Conservation (phyloP, 2,888 invertebrate species). For the Chrysolina haemoptera region DNA sequence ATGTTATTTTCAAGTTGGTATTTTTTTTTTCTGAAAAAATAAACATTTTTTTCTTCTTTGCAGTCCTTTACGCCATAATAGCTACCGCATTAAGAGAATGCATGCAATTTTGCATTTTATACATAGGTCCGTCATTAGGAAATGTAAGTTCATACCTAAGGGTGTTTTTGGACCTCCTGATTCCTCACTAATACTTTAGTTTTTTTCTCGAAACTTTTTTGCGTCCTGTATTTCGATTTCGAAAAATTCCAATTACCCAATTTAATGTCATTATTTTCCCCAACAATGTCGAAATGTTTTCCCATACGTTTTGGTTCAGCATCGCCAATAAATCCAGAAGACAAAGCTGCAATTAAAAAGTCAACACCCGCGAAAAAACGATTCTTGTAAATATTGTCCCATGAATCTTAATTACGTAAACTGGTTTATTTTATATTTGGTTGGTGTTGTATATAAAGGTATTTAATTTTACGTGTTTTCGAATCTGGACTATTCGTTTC, state of each 20-base stretch:
- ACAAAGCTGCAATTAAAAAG: slow-evolving; percentile 18
- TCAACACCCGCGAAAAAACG: slow-evolving; percentile 8
- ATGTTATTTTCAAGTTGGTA: too few species aligned
- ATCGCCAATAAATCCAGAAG: slow-evolving; percentile 6
- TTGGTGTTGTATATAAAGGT: neutral
- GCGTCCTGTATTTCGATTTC: neutral
- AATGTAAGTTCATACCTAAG: too few species aligned
- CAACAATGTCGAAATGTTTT: slow-evolving; percentile 1
- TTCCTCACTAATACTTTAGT: too few species aligned
- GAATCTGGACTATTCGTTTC: too few species aligned
- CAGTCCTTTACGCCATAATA: too few species aligned
- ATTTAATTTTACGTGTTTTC: neutral
- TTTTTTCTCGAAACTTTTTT: neutral
- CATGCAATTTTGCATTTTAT: too few species aligned
- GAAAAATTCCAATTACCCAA: neutral
- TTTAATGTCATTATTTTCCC: neutral
- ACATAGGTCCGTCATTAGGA: too few species aligned
- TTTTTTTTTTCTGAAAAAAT: too few species aligned
- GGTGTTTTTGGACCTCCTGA: too few species aligned
- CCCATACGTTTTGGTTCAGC: slow-evolving; percentile 3
- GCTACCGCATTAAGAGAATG: too few species aligned
- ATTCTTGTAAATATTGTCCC: slow-evolving; percentile 6
- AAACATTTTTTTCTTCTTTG: too few species aligned
- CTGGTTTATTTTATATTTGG: slow-evolving; percentile 21
- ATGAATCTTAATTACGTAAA: slow-evolving; percentile 18